Evolutionary conservation across 2,797 vertebrate genomes (phyloP), one percentile per base, ranked within the genome.

Genomic region (Selene dorsalis): DNA sequence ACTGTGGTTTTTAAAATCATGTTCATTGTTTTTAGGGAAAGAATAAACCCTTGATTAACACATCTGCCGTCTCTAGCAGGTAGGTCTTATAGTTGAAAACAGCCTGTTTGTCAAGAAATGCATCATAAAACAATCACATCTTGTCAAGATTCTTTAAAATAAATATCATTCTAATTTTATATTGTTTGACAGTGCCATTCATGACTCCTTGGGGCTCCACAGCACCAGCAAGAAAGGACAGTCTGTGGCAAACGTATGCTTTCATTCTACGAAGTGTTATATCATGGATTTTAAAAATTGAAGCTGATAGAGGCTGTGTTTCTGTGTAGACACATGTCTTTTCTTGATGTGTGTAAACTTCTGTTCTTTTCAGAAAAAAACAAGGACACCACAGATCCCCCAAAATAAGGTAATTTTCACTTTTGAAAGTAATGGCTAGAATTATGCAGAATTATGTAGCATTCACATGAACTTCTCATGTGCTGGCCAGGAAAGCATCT

Each of bases 171-270:
- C n/a, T 70, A 30, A 82, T 73, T 60, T 73, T 0, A 57, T 59
- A 18, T 83, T 79, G n/a, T 88, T 77, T 76, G 41, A 75, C 77
- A 93, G 91, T 87, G 65, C n/a, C 32, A 48, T 66, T 52, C 56
- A 73, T 67, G 87, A 72, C 69, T 82, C 87, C 14, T 62, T 73
- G 28, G 28, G 38, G 65, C 24, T 65, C 6, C 35, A 63, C 35
- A 88, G 39, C 58, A 86, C 77, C 77, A 63, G 79, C 60, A 87
- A 84, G 75, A 93, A 89, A 77, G 75, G 43, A 69, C 85, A 73
- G 56, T 63, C 69, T 41, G 10, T 59, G 48, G 48, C 39, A 45
- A 95, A 95, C 85, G 94, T 95, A 92, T 38, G 11, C 17, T 77
- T 64, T 59, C 9, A 65, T 63, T 64, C 3, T 55, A 50, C 9